These are phyloP conservation scores for Pediacus dermestoides DNA, from an alignment of 2,888 invertebrate species.

Conservation along the genomic window DNA sequence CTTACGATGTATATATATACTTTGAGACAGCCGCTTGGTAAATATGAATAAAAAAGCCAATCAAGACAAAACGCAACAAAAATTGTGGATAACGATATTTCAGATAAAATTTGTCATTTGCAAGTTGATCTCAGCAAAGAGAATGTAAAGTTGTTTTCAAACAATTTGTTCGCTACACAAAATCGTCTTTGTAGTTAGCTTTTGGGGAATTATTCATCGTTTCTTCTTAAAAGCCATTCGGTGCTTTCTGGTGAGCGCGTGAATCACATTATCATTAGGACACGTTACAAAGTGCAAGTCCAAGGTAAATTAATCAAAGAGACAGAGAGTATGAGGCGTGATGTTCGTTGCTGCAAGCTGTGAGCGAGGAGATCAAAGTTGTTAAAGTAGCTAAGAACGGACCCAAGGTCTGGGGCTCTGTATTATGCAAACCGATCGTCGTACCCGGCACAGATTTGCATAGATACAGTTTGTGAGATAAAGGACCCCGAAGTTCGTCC, in stretches of 20 bases:
- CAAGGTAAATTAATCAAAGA: slow-evolving; percentile 20
- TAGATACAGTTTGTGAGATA: slow-evolving; percentile 20
- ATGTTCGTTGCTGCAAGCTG: slow-evolving; percentile 2
- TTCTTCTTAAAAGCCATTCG: not conserved
- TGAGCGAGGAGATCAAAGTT: slow-evolving; percentile 16
- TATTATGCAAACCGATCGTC: slow-evolving; percentile 17
- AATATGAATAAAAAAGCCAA: too few species aligned
- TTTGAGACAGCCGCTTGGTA: too few species aligned
- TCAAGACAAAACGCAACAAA: too few species aligned
- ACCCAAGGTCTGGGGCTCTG: slow-evolving; percentile 8
- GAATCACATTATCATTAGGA: slow-evolving; percentile 8
- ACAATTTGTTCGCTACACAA: slow-evolving; percentile 1
- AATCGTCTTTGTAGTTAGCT: too few species aligned
- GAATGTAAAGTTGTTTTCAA: too few species aligned
- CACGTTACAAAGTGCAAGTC: slow-evolving; percentile 13
- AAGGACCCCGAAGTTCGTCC: slow-evolving; percentile 12
- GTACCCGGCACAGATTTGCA: slow-evolving; percentile 15
- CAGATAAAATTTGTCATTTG: too few species aligned
- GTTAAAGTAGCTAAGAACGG: slow-evolving; percentile 14
- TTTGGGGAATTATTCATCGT: slow-evolving; percentile 1
- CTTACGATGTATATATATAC: too few species aligned
- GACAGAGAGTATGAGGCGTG: not conserved
- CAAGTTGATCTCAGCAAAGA: too few species aligned
- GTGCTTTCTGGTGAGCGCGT: too few species aligned
- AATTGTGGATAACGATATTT: too few species aligned